Evolutionary conservation across 2,797 vertebrate species (phyloP).

Genomic region (Gymnopithys bicolor): DNA sequence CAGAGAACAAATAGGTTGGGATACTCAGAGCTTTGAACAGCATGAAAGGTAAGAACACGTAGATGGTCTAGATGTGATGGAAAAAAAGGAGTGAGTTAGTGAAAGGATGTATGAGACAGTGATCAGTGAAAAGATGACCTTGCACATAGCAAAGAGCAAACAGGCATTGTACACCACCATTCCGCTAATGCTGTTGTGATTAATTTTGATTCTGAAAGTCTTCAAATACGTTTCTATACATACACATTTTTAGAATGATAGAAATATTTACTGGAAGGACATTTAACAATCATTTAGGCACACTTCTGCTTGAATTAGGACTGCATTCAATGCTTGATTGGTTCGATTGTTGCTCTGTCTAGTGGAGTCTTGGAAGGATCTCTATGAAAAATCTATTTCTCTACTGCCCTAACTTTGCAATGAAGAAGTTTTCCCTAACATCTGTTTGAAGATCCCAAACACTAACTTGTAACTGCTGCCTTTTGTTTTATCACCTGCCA

Average conservation of each 20-base stretch:
- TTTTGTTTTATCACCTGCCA: background rate
- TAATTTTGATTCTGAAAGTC: background rate
- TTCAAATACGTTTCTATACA: background rate
- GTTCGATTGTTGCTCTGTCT: background rate
- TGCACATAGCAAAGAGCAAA: background rate
- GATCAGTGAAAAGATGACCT: background rate
- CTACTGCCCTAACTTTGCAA: background rate
- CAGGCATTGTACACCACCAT: background rate
- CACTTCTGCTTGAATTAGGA: background rate
- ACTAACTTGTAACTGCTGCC: background rate
- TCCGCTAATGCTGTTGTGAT: background rate
- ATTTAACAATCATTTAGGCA: background rate
- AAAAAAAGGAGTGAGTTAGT: background rate
- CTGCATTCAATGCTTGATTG: background rate
- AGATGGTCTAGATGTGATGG: background rate
- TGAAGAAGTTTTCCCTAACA: background rate
- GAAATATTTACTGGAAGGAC: background rate
- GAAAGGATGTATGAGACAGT: background rate
- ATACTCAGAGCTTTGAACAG: conserved; percentile 6
- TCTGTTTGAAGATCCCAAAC: background rate
- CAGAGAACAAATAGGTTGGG: conserved; percentile 26
- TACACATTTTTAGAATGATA: background rate
- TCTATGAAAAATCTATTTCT: background rate
- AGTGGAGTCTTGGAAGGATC: background rate
- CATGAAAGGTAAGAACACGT: background rate